Evolutionary conservation across 2,797 vertebrate species (phyloP).

Genomic region (Hemitrygon akajei): DNA sequence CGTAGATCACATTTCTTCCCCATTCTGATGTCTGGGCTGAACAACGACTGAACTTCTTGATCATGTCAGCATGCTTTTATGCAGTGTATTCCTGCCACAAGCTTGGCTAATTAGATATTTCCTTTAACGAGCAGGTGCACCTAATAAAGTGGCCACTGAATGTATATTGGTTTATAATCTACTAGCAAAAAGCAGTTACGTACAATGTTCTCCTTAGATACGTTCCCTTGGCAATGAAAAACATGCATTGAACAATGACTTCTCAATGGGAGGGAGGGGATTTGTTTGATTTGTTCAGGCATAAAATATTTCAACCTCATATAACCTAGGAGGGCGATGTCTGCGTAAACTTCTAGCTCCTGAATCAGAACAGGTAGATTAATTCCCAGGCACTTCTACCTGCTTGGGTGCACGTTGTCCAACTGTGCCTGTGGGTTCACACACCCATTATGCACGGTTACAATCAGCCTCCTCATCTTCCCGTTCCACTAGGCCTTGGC

Average conservation of each 20-base stretch:
- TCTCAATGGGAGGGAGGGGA: no score
- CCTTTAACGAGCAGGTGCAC: no score
- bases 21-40: no score
- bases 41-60: no score
- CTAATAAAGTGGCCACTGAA: no score
- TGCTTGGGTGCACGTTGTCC: neutral
- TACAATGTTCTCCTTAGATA: neutral
- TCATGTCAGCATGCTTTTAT: no score
- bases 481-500: neutral
- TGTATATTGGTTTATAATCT: neutral
- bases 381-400: neutral
- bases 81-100: no score
- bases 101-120: no score
- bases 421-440: neutral
- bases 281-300: neutral
- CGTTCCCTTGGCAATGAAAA: neutral
- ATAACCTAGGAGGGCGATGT: neutral
- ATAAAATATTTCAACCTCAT: neutral
- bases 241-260: neutral
- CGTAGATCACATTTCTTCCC: no score
- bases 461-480: slow-evolving; percentile 11
- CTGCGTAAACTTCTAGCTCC: neutral
- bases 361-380: slow-evolving; percentile 12
- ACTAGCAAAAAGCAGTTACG: neutral
- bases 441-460: neutral